These are phyloP conservation scores for Pelosia muscerda DNA, from an alignment of 2,888 invertebrate genomes.

Conservation along the genomic window DNA sequence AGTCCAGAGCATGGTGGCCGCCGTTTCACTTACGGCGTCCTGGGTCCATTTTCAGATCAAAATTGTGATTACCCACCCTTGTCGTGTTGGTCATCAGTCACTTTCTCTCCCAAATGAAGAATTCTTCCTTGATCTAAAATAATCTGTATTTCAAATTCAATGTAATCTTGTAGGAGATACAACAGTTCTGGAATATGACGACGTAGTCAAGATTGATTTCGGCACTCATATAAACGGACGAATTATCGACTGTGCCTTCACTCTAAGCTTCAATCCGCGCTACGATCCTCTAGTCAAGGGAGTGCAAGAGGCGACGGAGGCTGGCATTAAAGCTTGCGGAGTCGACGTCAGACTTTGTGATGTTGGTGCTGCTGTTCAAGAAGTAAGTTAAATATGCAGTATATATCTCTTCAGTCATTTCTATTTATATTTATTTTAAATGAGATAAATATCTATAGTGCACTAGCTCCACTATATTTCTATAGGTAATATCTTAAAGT, in stretches of 20 bases:
- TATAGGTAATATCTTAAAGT: too few relatives aligned
- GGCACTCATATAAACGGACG: constrained; percentile 99
- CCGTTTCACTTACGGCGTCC: too few relatives aligned
- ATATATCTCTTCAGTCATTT: background rate
- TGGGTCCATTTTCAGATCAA: too few relatives aligned
- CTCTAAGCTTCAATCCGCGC: constrained; percentile 97
- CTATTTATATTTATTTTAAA: background rate
- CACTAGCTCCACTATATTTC: too few relatives aligned
- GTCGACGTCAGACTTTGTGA: constrained; percentile 99
- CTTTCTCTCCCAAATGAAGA: background rate
- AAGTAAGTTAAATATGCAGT: constrained; percentile 75
- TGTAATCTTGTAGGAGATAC: constrained; percentile 89
- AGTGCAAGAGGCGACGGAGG: constrained; percentile 99
- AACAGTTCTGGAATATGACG: constrained; percentile 97
- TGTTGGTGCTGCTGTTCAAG: constrained; percentile 98
- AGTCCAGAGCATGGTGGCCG: too few relatives aligned
- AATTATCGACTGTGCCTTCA: constrained; percentile 99
- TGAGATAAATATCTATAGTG: background rate
- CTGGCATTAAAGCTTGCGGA: constrained; percentile 97
- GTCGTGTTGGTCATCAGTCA: background rate
- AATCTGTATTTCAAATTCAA: background rate
- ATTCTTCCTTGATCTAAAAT: background rate
- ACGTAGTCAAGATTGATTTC: constrained; percentile 99
- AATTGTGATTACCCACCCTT: background rate
- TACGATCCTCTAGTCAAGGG: constrained; percentile 98